phyloP scores from a whole-genome alignment of 2,888 invertebrate genomes.

The Xestia c-nigrum region DNA sequence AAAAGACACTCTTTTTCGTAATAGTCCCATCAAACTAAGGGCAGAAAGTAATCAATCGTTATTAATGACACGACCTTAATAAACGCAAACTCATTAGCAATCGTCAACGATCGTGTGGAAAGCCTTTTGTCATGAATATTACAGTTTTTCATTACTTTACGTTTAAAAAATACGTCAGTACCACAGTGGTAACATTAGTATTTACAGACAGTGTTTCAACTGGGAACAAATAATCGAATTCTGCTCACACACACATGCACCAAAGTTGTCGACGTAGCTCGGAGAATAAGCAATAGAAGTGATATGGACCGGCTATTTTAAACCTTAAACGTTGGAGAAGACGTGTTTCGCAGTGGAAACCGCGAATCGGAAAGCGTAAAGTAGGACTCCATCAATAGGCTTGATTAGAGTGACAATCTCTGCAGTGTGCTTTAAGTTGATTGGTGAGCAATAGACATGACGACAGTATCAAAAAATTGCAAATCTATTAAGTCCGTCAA shows the following conservation, averaged over 20 bases:
- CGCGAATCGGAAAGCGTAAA: not conserved
- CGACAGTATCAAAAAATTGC: too few species aligned
- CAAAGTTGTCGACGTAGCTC: not conserved
- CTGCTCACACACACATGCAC: not conserved
- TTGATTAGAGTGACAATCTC: not conserved
- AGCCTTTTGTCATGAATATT: constrained; percentile 57
- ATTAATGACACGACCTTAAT: constrained; percentile 59
- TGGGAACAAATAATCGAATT: not conserved
- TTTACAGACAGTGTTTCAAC: not conserved
- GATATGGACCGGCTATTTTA: not conserved
- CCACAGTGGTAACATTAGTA: not conserved
- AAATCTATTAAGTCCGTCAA: too few species aligned
- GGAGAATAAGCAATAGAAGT: not conserved
- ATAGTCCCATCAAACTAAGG: constrained; percentile 30
- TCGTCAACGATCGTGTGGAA: constrained; percentile 45
- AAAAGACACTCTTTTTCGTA: constrained; percentile 14
- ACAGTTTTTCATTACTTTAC: constrained; percentile 57
- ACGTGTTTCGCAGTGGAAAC: not conserved
- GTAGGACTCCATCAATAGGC: not conserved
- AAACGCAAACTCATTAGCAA: constrained; percentile 59
- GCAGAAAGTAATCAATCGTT: constrained; percentile 58
- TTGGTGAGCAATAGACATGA: not conserved
- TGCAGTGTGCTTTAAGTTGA: not conserved
- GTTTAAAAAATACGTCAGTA: constrained; percentile 20
- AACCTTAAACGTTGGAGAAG: not conserved